Evolutionary conservation across 2,113 vertebrate species (phyloP).

Genomic region (Eudyptes chrysolophus): DNA sequence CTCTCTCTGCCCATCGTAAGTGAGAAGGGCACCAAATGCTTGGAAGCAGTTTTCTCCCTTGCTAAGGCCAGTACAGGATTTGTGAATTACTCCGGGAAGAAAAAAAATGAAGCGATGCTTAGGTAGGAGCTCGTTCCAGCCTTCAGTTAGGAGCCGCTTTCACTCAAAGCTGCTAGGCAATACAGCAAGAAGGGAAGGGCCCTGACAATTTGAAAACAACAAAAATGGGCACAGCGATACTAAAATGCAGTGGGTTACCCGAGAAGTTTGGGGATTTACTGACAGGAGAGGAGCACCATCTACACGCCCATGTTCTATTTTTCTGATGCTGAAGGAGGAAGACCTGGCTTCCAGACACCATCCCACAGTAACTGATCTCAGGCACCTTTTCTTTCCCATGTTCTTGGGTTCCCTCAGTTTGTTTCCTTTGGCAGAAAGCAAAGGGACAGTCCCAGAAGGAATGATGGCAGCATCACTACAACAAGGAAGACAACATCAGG

Average conservation of each 20-base stretch:
- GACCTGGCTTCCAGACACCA: background rate
- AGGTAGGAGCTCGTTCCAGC: background rate
- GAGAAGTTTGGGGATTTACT: background rate
- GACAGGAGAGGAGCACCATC: background rate
- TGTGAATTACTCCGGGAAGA: background rate
- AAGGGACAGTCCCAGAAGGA: background rate
- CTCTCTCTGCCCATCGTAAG: background rate
- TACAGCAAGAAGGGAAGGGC: background rate
- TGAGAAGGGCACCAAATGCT: background rate
- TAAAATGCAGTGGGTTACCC: background rate
- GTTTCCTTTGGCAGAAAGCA: background rate
- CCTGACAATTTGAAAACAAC: too few species aligned
- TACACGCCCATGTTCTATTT: background rate
- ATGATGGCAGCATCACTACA: background rate
- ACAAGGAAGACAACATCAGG: too few species aligned
- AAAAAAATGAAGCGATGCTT: background rate
- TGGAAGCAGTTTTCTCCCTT: background rate
- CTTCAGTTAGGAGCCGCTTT: background rate
- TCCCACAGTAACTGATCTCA: background rate
- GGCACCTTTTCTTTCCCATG: background rate
- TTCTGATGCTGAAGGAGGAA: background rate
- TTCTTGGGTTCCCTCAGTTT: background rate
- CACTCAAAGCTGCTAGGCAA: background rate
- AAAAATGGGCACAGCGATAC: fast-evolving
- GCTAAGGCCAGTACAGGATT: background rate